Conservation (phyloP, 1,140 invertebrate species). For the Procambarus virginalis region DNA sequence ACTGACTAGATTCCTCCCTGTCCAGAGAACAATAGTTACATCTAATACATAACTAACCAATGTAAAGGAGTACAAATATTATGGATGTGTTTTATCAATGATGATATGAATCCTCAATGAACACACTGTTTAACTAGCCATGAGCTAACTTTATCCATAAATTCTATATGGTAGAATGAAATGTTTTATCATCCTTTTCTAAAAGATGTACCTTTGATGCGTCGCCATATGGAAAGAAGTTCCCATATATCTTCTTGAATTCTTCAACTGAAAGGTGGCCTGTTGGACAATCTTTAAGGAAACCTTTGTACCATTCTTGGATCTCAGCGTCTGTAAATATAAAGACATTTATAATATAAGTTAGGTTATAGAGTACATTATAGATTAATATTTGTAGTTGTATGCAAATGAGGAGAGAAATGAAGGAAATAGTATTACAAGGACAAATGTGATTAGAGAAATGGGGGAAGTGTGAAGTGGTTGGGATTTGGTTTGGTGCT, state of each 20-base stretch:
- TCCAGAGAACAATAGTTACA: no score
- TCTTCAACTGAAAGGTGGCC: slow-evolving; percentile 97
- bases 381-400: neutral
- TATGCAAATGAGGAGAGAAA: neutral
- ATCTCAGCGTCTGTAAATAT: slow-evolving; percentile 91
- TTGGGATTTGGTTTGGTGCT: no score
- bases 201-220: slow-evolving; percentile 87
- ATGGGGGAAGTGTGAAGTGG: no score
- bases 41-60: no score
- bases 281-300: slow-evolving; percentile 97
- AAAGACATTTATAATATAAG: neutral
- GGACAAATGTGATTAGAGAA: no score
- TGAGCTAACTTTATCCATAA: neutral
- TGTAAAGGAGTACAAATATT: no score
- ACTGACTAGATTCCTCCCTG: no score
- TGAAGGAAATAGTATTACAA: no score
- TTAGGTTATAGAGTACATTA: no score
- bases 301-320: slow-evolving; percentile 99
- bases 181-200: neutral
- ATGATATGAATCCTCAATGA: no score
- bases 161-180: neutral
- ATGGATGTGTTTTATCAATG: no score
- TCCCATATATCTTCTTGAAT: slow-evolving; percentile 99
- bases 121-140: neutral
- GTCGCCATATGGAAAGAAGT: slow-evolving; percentile 99